Evolutionary conservation across 2,113 vertebrate genomes (phyloP).

Genomic region (Oryzias woworae): DNA sequence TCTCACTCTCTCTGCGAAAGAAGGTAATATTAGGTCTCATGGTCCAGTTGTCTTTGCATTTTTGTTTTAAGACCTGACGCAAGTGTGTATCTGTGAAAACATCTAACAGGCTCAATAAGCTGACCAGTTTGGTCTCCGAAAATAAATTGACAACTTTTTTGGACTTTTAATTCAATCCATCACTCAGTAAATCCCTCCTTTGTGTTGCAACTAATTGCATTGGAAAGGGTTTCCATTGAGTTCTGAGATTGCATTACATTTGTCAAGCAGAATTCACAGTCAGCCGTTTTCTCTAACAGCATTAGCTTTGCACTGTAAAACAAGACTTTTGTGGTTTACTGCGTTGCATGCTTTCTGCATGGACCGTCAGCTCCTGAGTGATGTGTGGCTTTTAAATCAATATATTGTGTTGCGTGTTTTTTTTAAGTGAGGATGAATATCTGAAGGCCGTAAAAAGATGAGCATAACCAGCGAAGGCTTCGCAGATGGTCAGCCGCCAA

Average conservation of each 20-base stretch:
- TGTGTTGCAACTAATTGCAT: background rate
- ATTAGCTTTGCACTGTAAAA: background rate
- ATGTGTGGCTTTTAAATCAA: background rate
- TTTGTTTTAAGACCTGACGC: slow-evolving; percentile 1
- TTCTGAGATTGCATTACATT: background rate
- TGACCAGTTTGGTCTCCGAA: background rate
- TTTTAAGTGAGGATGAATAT: background rate
- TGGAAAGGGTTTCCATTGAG: background rate
- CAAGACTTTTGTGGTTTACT: background rate
- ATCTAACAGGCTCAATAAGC: background rate
- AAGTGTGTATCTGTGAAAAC: background rate
- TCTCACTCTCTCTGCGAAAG: slow-evolving; percentile 17
- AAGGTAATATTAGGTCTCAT: background rate
- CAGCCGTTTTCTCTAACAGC: background rate
- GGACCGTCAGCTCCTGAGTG: background rate
- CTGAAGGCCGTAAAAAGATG: too few relatives aligned
- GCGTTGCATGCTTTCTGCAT: background rate
- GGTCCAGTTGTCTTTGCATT: slow-evolving; percentile 10
- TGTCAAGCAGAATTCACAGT: background rate
- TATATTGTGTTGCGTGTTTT: background rate
- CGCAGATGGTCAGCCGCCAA: background rate
- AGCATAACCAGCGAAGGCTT: background rate
- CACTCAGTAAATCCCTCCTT: slow-evolving; percentile 6
- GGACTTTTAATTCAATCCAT: background rate
- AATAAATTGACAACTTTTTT: background rate